These are phyloP conservation scores for Ceyx cyanopectus DNA, from an alignment of 2,113 vertebrate species.

Conservation along the genomic window DNA sequence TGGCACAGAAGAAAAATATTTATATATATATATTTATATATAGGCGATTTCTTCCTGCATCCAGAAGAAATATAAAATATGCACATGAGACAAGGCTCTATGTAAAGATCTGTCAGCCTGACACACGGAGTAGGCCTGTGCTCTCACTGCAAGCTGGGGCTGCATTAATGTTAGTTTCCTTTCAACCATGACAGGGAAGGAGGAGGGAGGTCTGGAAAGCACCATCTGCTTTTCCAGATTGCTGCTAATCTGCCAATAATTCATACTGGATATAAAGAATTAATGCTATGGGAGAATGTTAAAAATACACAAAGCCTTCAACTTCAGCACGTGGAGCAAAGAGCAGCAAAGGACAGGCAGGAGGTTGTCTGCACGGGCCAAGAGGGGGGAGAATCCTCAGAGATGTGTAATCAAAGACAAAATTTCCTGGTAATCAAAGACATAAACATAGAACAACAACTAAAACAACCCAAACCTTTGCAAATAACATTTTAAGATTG, in stretches of 20 bases:
- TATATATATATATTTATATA: background rate
- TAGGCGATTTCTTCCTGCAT: conserved; percentile 15
- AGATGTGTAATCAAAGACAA: background rate
- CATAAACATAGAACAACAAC: background rate
- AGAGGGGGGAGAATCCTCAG: background rate
- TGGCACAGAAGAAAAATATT: background rate
- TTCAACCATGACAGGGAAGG: conserved; percentile 67
- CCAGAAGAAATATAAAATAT: conserved; percentile 7
- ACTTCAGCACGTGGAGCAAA: background rate
- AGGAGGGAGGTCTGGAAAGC: conserved; percentile 70
- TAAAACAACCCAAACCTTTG: background rate
- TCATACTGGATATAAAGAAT: conserved; percentile 68
- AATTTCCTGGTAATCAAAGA: background rate
- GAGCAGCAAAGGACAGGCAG: conserved; percentile 1
- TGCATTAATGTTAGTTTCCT: conserved; percentile 64
- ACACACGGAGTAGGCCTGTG: conserved; percentile 32
- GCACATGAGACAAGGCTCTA: background rate
- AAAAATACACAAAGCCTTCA: conserved; percentile 29
- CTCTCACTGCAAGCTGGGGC: conserved; percentile 51
- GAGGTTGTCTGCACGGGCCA: background rate
- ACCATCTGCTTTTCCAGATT: conserved; percentile 75
- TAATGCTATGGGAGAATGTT: conserved; percentile 45
- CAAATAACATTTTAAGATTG: background rate
- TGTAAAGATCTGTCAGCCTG: conserved; percentile 40
- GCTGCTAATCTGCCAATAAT: conserved; percentile 73